These are phyloP conservation scores for Dendrolimus punctatus DNA, from an alignment of 1,140 invertebrate species.

Conservation along the genomic window DNA sequence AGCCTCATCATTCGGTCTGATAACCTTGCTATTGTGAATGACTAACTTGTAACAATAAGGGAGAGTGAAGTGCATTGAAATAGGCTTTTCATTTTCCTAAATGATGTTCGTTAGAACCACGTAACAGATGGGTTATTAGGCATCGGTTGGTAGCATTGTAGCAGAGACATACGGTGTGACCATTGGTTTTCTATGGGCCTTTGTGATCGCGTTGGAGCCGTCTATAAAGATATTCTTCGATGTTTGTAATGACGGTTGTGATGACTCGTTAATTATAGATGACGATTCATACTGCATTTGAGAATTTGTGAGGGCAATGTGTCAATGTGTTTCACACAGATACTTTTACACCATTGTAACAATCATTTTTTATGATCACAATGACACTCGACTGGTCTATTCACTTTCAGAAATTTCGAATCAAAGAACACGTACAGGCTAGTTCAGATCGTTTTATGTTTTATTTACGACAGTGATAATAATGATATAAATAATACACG, in stretches of 20 bases:
- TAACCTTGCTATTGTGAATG: slow-evolving; percentile 50
- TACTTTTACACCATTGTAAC: slow-evolving; percentile 1
- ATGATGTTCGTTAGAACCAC: slow-evolving; percentile 39
- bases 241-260: slow-evolving; percentile 20
- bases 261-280: slow-evolving; percentile 30
- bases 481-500: no score
- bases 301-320: slow-evolving; percentile 16
- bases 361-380: no score
- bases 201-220: slow-evolving; percentile 32
- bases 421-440: no score
- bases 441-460: no score
- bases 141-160: slow-evolving; percentile 37
- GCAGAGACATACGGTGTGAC: slow-evolving; percentile 21
- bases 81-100: slow-evolving; percentile 55
- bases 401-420: no score
- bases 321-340: background rate
- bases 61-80: slow-evolving; percentile 40
- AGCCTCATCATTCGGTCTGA: slow-evolving; percentile 57
- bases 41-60: slow-evolving; percentile 41
- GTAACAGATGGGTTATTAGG: slow-evolving; percentile 39
- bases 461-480: no score
- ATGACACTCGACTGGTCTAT: no score
- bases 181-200: slow-evolving; percentile 39
- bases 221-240: slow-evolving; percentile 31
- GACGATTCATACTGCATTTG: slow-evolving; percentile 16